Percentiles rank a stretch among this genome's conserved stretches.
Conservation (phyloP, 2,113 vertebrate genomes). For the Girardinichthys multiradiatus region DNA sequence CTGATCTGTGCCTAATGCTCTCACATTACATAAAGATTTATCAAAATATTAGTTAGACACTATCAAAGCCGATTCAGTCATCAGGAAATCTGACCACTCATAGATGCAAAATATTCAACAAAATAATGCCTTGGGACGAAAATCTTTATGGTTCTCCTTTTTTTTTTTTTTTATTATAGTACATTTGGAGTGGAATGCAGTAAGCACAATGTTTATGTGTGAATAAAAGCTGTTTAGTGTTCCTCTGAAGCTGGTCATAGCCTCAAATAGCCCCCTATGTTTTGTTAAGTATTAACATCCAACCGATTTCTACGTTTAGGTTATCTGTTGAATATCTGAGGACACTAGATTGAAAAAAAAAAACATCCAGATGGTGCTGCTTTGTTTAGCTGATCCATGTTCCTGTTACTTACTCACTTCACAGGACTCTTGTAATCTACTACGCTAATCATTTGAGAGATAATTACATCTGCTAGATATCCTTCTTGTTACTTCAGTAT, state of each 20-base stretch:
- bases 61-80: no score
- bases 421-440: constrained; percentile 39
- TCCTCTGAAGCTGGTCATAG: neutral
- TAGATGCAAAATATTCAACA: no score
- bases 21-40: no score
- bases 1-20: no score
- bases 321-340: neutral
- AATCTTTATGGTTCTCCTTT: no score
- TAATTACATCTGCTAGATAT: constrained; percentile 71
- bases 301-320: neutral
- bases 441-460: constrained; percentile 62
- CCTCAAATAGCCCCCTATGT: neutral
- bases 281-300: neutral
- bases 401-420: constrained; percentile 41
- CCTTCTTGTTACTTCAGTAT: constrained; percentile 46
- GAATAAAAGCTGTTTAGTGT: neutral
- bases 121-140: no score
- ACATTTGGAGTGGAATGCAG: no score
- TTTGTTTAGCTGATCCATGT: constrained; percentile 59
- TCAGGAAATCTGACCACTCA: no score
- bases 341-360: neutral
- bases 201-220: neutral
- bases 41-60: no score
- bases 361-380: constrained; percentile 20
- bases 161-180: no score